Percentiles rank a stretch among this genome's conserved stretches.
These are phyloP conservation scores for Squalus acanthias DNA, from an alignment of 2,797 vertebrate genomes.

Conservation along the genomic window DNA sequence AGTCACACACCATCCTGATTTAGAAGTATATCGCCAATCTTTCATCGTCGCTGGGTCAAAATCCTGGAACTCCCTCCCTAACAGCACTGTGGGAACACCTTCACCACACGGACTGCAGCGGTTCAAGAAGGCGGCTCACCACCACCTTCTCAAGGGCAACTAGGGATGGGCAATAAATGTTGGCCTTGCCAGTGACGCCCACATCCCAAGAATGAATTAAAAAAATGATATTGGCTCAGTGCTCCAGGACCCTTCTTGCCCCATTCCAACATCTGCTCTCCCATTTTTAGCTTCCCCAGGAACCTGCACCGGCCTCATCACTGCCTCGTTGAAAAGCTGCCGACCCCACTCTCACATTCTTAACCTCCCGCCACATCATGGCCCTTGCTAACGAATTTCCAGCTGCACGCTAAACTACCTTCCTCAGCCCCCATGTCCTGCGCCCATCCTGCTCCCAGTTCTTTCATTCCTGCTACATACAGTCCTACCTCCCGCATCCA, in stretches of 20 bases:
- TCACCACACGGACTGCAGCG: no score
- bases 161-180: no score
- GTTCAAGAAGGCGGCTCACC: no score
- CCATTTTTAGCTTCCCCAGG: background rate
- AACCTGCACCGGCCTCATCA: background rate
- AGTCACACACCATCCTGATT: no score
- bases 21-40: no score
- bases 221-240: background rate
- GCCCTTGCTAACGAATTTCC: background rate
- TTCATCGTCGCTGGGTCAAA: no score
- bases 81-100: no score
- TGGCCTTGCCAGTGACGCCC: no score
- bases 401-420: background rate
- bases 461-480: background rate
- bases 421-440: background rate
- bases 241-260: background rate
- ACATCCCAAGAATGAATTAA: no score
- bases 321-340: background rate
- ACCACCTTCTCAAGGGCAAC: no score
- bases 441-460: background rate
- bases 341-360: background rate
- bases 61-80: no score
- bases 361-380: background rate
- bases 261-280: background rate
- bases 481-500: no score